Conservation (phyloP, 1,140 invertebrate genomes). For the Lordiphosa clarofinis region DNA sequence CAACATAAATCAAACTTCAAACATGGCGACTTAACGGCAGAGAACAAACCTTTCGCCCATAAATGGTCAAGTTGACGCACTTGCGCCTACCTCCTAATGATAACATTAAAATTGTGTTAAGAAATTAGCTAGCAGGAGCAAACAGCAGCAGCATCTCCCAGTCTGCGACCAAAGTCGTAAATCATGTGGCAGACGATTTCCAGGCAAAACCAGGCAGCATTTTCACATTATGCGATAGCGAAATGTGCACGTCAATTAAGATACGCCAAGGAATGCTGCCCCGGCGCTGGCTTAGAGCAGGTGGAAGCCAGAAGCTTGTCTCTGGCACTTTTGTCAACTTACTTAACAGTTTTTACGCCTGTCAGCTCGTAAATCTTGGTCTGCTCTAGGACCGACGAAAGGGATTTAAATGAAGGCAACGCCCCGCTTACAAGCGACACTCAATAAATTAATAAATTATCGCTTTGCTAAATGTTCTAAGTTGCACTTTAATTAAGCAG, state of each 20-base stretch:
- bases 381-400: no score
- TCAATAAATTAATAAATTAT: conserved; percentile 80
- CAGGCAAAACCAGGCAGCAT: conserved; percentile 51
- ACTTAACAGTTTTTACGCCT: conserved; percentile 78
- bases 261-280: conserved; percentile 64
- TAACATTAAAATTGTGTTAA: conserved; percentile 78
- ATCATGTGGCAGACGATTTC: conserved; percentile 58
- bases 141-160: conserved; percentile 10
- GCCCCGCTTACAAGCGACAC: conserved; percentile 60
- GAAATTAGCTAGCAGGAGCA: conserved; percentile 59
- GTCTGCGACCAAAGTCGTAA: conserved; percentile 45
- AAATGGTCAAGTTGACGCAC: conserved; percentile 62
- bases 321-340: conserved; percentile 71
- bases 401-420: conserved; percentile 3
- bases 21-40: conserved; percentile 35
- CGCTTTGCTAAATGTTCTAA: conserved; percentile 77
- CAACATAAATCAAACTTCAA: conserved; percentile 68
- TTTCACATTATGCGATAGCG: conserved; percentile 77
- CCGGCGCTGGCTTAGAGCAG: conserved; percentile 41
- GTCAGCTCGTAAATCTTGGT: conserved; percentile 76
- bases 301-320: conserved; percentile 64
- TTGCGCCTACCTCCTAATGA: conserved; percentile 62
- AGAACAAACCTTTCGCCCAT: conserved; percentile 64
- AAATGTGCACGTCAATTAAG: conserved; percentile 78
- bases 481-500: conserved; percentile 79